Base-by-base conservation (phyloP, 2,888 invertebrate genomes). In the Andrena marginata region DNA sequence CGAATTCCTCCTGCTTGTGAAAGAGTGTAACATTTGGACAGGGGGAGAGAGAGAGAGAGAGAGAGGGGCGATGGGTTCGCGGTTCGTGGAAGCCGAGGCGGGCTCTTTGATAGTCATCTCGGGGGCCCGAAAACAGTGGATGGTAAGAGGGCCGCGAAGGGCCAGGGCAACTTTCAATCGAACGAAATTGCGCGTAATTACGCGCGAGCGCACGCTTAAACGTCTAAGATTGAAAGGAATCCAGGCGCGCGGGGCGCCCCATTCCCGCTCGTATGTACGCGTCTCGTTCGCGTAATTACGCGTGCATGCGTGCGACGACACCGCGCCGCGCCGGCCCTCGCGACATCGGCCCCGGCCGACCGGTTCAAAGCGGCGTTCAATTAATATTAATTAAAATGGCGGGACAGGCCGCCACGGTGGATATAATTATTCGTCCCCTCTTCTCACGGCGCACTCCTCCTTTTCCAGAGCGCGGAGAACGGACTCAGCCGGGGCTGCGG, bases 341-440 rank as follows among this genome's bases (percentile, higher is more conserved):
- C 86, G 89, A 89, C 90, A 87, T 89, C 85, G 81, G 74, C 29
- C 59, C 48, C 75, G 74, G 26, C 71, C 78, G 78, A 82, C 82
- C 85, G 80, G 81, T 84, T 87, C 80, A 83, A 89, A 90, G 87
- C 87, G 79, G 80, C 83, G 88, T 91, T 91, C 92, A 92, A 92
- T 92, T 92, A 92, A 92, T 92, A 91, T 92, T 92, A 92, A 92
- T 92, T 91, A 91, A 92, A 92, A 91, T 87, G 84, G 86, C 86
- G 85, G 83, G 86, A 71, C 70, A 77, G 75, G 72, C 65, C 70
- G 82, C 67, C 70, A 60, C 80, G 77, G 77, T 75, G 80, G 79
- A 82, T 85, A 82, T 84, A 87, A 89, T 89, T 85, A 89, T 70
- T 80, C 80, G 74, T 77, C 63, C 16, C 20, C 13, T 1, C 51